Evolutionary conservation across 2,797 vertebrate genomes (phyloP).

Genomic region (Sebastes minor): DNA sequence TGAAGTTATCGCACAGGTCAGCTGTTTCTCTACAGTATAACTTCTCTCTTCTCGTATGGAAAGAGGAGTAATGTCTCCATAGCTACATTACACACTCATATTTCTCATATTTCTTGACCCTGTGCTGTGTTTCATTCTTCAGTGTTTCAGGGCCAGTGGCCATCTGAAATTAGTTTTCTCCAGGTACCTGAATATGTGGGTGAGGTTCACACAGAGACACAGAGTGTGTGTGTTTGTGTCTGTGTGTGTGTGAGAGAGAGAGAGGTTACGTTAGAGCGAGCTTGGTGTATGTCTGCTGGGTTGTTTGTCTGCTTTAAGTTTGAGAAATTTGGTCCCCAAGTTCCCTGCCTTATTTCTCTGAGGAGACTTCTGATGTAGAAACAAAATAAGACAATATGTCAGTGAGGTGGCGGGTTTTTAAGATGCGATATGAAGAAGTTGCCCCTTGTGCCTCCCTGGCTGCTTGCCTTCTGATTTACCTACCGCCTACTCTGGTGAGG

Average conservation of each 20-base stretch:
- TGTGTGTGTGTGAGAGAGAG: background rate
- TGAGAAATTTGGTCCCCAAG: conserved; percentile 13
- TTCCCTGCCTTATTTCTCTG: conserved; percentile 3
- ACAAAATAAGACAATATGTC: conserved; percentile 19
- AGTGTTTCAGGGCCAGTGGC: conserved; percentile 48
- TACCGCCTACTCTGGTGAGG: conserved; percentile 24
- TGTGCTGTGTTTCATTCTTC: conserved; percentile 44
- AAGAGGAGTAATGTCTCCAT: conserved; percentile 39
- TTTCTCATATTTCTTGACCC: conserved; percentile 38
- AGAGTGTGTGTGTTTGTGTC: background rate
- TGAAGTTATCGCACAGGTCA: conserved; percentile 16
- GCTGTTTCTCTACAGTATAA: conserved; percentile 18
- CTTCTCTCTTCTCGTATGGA: conserved; percentile 2
- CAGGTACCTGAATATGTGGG: conserved; percentile 31
- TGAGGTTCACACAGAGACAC: conserved; percentile 35
- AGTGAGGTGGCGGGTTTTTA: conserved; percentile 11
- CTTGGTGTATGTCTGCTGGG: background rate
- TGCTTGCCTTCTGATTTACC: conserved; percentile 35
- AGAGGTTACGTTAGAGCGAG: background rate
- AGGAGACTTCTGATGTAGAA: conserved; percentile 11
- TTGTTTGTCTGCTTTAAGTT: conserved; percentile 19
- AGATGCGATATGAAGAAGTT: background rate
- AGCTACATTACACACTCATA: conserved; percentile 7
- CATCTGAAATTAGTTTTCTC: conserved; percentile 69
- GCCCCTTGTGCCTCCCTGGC: conserved; percentile 14